Evolutionary conservation across 2,888 invertebrate species (phyloP), one percentile per base, ranked within the genome.

Genomic region (Xylota sylvarum): DNA sequence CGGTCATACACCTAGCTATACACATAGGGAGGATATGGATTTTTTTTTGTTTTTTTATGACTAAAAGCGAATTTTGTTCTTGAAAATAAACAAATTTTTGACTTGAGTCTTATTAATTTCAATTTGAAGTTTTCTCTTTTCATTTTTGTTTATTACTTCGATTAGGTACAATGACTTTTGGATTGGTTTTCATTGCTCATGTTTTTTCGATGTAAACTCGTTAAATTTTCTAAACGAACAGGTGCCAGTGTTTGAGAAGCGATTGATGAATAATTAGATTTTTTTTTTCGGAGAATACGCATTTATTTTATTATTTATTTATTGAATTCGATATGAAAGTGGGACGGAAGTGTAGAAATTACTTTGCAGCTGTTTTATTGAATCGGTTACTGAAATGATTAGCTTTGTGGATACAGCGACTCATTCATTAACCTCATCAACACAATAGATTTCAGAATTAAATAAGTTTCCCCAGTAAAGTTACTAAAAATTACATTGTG

Each of bases 21-120:
- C 35, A 30, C 5, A 37, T n/a, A 46, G 1, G 43, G 23, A 23
- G 23, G 1, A 2, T 43, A 43, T 6, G 43, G 6, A 0, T n/a
- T n/a, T n/a, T n/a, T n/a, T n/a, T n/a, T n/a, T n/a, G n/a, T n/a
- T 46, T 35, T 67, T 37, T 58, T 62, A 43, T 43, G 62, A 55
- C 35, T 40, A 37, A 32, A 17, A 56, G 58, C 46, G 40, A 73
- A 50, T 64, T 40, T 78, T 72, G 58, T 50, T 80, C 43, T 50
- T 73, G 56, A 80, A 80, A 80, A 80, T 79, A 79, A 79, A 70
- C 78, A 79, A 64, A 46, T 62, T 62, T 64, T 65, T 50, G 12
- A 27, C 27, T 35, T 64, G 12, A n/a, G 40, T 12, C 12, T 27
- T 62, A 32, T 40, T 35, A 4, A 40, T 37, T 10, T 56, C 2